These are phyloP conservation scores for Leuciscus waleckii DNA, from an alignment of 2,797 vertebrate genomes.

Conservation along the genomic window DNA sequence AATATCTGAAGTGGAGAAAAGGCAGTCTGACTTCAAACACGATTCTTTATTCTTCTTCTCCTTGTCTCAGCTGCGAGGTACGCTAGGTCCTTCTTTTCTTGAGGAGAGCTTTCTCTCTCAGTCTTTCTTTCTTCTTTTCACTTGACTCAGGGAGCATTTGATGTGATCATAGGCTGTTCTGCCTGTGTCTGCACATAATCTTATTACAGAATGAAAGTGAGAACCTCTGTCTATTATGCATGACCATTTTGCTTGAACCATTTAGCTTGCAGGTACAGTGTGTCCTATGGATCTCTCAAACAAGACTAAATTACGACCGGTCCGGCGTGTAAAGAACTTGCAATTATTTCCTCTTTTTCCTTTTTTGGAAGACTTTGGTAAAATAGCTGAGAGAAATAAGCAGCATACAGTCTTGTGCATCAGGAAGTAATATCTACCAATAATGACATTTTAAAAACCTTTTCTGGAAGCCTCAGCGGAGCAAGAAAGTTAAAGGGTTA, in stretches of 20 bases:
- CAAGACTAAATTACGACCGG: constrained; percentile 1
- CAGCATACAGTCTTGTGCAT: neutral
- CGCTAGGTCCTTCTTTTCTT: constrained; percentile 7
- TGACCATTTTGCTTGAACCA: constrained; percentile 26
- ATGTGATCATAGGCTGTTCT: constrained; percentile 54
- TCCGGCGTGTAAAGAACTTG: neutral
- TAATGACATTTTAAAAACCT: constrained; percentile 25
- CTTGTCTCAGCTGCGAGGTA: constrained; percentile 47
- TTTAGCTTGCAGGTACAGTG: constrained; percentile 21
- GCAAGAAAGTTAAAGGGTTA: neutral
- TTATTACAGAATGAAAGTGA: constrained; percentile 60
- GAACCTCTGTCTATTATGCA: constrained; percentile 41
- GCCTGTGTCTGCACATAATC: constrained; percentile 45
- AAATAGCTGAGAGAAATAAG: neutral
- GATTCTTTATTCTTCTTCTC: constrained; percentile 70
- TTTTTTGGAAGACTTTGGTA: neutral
- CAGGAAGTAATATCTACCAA: neutral
- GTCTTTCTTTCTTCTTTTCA: constrained; percentile 6
- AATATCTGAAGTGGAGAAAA: constrained; percentile 70
- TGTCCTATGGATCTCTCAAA: constrained; percentile 3
- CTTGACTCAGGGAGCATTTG: constrained; percentile 47
- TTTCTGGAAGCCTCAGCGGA: neutral
- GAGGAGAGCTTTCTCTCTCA: constrained; percentile 31
- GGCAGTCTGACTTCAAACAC: constrained; percentile 77
- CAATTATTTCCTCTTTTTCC: neutral